Conservation (phyloP, 2,888 invertebrate species). For the Epistrophella euchroma region DNA sequence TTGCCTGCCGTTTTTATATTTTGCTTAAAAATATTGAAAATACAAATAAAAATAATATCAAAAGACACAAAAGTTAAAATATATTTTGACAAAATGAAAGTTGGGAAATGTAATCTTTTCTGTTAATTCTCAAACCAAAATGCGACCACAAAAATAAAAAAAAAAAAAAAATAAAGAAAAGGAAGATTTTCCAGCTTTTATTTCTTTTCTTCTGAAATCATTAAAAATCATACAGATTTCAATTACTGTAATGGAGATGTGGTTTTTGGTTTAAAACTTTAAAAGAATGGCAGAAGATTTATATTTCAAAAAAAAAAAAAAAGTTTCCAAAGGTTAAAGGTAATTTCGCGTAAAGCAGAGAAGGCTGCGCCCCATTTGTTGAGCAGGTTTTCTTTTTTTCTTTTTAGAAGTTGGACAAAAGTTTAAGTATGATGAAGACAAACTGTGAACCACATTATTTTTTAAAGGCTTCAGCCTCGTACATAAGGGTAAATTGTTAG, state of each 20-base stretch:
- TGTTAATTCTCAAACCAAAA: not conserved
- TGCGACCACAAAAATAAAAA: not conserved
- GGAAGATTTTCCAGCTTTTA: not conserved
- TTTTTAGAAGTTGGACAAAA: not conserved
- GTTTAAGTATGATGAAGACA: not conserved
- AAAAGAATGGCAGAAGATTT: not conserved
- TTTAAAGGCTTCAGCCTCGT: too few relatives aligned
- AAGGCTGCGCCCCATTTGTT: not conserved
- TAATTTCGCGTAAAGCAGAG: not conserved
- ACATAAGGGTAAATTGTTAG: too few relatives aligned
- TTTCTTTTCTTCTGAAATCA: not conserved
- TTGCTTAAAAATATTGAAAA: not conserved
- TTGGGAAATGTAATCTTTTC: not conserved
- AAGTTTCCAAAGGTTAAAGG: constrained; percentile 2
- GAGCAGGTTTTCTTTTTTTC: not conserved
- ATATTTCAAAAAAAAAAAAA: not conserved
- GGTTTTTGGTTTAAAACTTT: not conserved
- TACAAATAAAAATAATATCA: not conserved
- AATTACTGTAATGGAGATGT: constrained; percentile 20
- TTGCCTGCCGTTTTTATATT: not conserved
- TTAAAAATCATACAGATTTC: not conserved
- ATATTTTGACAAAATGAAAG: not conserved
- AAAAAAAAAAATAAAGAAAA: not conserved
- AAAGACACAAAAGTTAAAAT: too few relatives aligned
- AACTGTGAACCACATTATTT: not conserved